These are phyloP conservation scores for Naja naja DNA, from an alignment of 2,113 vertebrate species.

Conservation along the genomic window DNA sequence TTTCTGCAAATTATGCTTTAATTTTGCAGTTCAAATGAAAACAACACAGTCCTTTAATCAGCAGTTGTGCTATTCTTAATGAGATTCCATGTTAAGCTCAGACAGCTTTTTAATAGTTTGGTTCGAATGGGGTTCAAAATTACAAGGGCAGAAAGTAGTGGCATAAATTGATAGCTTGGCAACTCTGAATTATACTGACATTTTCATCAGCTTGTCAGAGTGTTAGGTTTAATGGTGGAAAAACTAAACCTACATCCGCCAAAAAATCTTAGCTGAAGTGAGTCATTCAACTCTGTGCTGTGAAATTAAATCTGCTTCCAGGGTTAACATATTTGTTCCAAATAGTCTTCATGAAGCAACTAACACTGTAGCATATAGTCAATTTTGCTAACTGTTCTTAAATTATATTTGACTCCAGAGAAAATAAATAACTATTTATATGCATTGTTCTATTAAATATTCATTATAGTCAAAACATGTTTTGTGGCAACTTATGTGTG, in stretches of 20 bases:
- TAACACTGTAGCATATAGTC: not conserved
- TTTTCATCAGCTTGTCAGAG: not conserved
- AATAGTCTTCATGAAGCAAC: not conserved
- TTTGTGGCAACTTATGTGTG: not conserved
- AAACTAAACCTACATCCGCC: not conserved
- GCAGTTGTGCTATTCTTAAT: not conserved
- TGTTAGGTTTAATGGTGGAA: slow-evolving; percentile 1
- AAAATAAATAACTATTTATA: not conserved
- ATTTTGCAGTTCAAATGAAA: not conserved
- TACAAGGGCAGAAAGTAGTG: not conserved
- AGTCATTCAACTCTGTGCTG: not conserved
- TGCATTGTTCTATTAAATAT: not conserved
- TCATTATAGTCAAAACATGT: not conserved
- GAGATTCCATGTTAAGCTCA: slow-evolving; percentile 3
- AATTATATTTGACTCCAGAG: not conserved
- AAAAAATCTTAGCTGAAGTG: not conserved
- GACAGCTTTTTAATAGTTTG: not conserved
- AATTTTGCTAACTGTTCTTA: not conserved
- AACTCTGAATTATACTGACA: not conserved
- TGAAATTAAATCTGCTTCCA: slow-evolving; percentile 15
- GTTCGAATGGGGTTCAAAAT: not conserved
- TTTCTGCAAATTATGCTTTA: not conserved
- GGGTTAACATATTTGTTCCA: slow-evolving; percentile 18
- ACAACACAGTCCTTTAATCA: not conserved
- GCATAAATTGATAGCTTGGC: slow-evolving; percentile 5